Percentiles rank a stretch among this genome's conserved stretches.
Evolutionary conservation across 2,888 invertebrate genomes (phyloP).

Genomic region (Neoitamus cyanurus): DNA sequence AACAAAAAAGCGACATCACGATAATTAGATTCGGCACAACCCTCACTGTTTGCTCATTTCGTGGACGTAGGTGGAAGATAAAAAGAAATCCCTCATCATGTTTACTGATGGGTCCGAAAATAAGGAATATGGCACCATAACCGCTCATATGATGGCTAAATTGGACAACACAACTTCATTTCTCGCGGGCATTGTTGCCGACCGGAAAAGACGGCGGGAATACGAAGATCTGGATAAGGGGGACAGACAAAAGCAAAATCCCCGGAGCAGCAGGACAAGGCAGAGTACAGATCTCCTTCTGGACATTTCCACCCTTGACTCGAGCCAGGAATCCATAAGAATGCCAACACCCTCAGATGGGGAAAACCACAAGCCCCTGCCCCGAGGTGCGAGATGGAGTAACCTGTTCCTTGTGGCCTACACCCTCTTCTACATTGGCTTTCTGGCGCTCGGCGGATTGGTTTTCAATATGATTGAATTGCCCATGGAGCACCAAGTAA

Average conservation of each 20-base stretch:
- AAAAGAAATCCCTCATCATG: constrained; percentile 1
- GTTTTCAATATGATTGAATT: constrained; percentile 76
- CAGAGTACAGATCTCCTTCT: constrained; percentile 38
- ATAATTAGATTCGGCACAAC: neutral
- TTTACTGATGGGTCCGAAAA: neutral
- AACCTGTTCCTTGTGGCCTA: constrained; percentile 67
- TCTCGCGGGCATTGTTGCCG: constrained; percentile 3
- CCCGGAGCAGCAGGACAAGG: constrained; percentile 35
- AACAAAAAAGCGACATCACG: neutral
- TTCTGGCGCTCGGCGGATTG: constrained; percentile 74
- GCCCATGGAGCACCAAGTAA: constrained; percentile 71
- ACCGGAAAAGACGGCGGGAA: neutral
- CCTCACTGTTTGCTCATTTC: neutral
- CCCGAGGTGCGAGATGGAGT: constrained; percentile 36
- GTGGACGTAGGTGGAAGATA: neutral
- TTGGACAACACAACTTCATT: constrained; percentile 6
- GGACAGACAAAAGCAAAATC: neutral
- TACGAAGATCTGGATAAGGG: constrained; percentile 21
- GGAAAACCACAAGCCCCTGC: constrained; percentile 33
- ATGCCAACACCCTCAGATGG: constrained; percentile 45
- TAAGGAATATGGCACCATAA: neutral
- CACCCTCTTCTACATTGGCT: constrained; percentile 71
- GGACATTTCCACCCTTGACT: constrained; percentile 31
- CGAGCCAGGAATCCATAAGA: neutral
- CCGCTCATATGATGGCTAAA: constrained; percentile 3